Evolutionary conservation across 1,140 invertebrate species (phyloP).

Genomic region (Rhyacophila brunnea): DNA sequence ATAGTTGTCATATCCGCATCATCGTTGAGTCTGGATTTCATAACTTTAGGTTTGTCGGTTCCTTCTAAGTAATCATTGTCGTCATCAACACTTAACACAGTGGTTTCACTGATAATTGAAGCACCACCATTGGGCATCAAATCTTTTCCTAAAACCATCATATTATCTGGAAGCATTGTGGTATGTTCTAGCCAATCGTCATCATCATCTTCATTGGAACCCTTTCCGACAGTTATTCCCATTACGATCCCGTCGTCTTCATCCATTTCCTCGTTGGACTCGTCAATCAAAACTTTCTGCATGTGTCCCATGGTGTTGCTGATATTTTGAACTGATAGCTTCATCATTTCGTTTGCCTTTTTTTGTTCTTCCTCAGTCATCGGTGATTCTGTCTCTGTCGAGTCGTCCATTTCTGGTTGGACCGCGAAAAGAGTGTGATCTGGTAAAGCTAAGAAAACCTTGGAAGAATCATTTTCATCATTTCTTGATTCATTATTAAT

Average conservation of each 20-base stretch:
- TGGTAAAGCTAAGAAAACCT: constrained; percentile 16
- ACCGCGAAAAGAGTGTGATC: constrained; percentile 22
- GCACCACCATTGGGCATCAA: no score
- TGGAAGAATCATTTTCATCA: constrained; percentile 9
- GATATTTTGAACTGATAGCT: constrained; percentile 4
- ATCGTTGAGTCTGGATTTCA: background rate
- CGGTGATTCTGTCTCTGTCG: background rate
- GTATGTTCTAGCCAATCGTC: constrained; percentile 22
- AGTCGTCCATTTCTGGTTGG: constrained; percentile 10
- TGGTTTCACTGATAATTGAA: no score
- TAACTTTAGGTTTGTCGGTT: background rate
- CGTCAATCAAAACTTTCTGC: background rate
- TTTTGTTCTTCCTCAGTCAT: constrained; percentile 3
- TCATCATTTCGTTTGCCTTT: constrained; percentile 3
- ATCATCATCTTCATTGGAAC: constrained; percentile 13
- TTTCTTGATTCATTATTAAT: no score
- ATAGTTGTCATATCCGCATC: no score
- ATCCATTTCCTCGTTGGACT: no score
- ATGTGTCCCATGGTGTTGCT: constrained; percentile 1
- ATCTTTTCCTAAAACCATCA: no score
- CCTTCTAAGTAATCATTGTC: constrained; percentile 19
- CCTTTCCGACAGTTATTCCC: background rate
- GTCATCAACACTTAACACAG: background rate
- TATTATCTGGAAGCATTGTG: background rate
- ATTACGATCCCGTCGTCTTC: no score